These are phyloP conservation scores for Grammomys dolichurus DNA, from an alignment of 2,113 vertebrate genomes.

Conservation along the genomic window DNA sequence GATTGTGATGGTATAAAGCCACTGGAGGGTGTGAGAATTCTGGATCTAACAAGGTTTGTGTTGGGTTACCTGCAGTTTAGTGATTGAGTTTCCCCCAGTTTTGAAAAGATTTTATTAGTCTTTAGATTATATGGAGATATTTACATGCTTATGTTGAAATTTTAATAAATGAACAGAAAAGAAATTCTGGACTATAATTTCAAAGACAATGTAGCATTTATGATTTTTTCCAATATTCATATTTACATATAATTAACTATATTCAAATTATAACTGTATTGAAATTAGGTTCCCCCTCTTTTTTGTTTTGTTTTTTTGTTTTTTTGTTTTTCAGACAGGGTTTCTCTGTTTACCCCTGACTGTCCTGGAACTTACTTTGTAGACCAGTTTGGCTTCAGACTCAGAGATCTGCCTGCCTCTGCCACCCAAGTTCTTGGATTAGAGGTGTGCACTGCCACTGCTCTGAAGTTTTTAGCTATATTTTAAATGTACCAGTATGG, in stretches of 20 bases:
- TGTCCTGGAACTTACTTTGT: neutral
- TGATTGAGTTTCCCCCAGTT: conserved; percentile 11
- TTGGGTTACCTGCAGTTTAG: conserved; percentile 62
- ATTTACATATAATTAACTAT: conserved; percentile 38
- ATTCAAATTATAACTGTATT: neutral
- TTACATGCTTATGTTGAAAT: conserved; percentile 19
- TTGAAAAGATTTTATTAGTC: conserved; percentile 21
- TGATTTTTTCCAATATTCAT: neutral
- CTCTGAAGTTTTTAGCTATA: conserved; percentile 6
- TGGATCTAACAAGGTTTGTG: conserved; percentile 93
- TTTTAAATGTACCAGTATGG: conserved; percentile 20
- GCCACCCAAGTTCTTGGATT: neutral
- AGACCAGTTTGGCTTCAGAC: neutral
- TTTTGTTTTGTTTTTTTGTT: neutral
- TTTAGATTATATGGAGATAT: neutral
- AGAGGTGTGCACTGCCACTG: neutral
- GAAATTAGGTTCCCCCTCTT: neutral
- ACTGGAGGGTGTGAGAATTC: conserved; percentile 91
- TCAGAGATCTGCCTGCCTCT: neutral
- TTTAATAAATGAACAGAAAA: conserved; percentile 9
- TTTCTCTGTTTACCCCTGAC: neutral
- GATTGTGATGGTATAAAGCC: conserved; percentile 85
- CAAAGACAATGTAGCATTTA: conserved; percentile 1
- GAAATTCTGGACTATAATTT: conserved; percentile 24
- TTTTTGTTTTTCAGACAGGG: neutral